Percentiles rank a stretch among this genome's conserved stretches.
These are phyloP conservation scores for Aleiodes alternator DNA, from an alignment of 2,888 invertebrate species.

Conservation along the genomic window DNA sequence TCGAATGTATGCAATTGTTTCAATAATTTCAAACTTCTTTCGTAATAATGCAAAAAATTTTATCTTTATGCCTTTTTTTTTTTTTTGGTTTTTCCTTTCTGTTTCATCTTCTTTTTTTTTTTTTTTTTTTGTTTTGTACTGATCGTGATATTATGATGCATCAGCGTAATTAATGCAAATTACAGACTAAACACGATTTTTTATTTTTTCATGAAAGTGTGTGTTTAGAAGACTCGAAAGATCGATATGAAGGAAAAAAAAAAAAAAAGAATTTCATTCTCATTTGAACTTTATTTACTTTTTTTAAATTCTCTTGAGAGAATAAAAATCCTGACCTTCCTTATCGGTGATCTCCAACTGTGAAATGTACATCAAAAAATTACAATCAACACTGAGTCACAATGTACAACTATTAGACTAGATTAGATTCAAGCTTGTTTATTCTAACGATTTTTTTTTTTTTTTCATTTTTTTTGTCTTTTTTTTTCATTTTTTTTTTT, in stretches of 20 bases:
- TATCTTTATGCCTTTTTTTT: no score
- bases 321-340: constrained; percentile 31
- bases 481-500: no score
- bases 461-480: not conserved
- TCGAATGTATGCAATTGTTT: constrained; percentile 21
- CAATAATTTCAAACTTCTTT: not conserved
- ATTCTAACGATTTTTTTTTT: not conserved
- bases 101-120: not conserved
- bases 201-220: not conserved
- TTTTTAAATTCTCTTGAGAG: not conserved
- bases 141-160: constrained; percentile 28
- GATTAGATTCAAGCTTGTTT: constrained; percentile 18
- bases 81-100: not conserved
- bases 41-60: not conserved
- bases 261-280: not conserved
- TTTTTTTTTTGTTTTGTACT: not conserved
- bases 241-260: constrained; percentile 3
- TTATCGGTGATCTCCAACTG: constrained; percentile 29
- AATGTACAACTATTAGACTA: constrained; percentile 16
- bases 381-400: constrained; percentile 18
- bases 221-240: constrained; percentile 6
- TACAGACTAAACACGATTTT: constrained; percentile 29
- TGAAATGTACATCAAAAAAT: constrained; percentile 22
- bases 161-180: constrained; percentile 28
- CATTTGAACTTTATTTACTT: not conserved